Evolutionary conservation across 2,888 invertebrate genomes (phyloP).

Genomic region (Dorcus hopei): DNA sequence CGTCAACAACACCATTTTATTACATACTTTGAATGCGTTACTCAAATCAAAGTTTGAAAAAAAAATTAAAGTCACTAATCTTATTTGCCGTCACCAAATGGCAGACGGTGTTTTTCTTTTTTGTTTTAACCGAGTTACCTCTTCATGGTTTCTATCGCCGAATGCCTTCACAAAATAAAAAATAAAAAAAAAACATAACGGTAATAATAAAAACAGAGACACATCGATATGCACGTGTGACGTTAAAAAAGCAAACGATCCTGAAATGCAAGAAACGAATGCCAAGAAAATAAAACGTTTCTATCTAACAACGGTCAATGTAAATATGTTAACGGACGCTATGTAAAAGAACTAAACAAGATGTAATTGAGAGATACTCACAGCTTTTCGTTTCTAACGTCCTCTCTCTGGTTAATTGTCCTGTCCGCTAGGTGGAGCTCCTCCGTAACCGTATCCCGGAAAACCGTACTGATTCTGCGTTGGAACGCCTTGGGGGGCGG

Average conservation of each 20-base stretch:
- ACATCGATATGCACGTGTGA: background rate
- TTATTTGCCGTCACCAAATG: too few relatives aligned
- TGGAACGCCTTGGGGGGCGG: conserved; percentile 39
- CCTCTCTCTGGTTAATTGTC: conserved; percentile 19
- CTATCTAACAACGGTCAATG: conserved; percentile 5
- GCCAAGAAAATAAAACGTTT: conserved; percentile 20
- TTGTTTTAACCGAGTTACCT: too few relatives aligned
- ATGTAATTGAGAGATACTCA: background rate
- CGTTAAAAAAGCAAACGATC: conserved; percentile 6
- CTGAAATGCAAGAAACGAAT: conserved; percentile 25
- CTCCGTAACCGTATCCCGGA: conserved; percentile 49
- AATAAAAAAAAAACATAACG: too few relatives aligned
- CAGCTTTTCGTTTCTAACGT: conserved; percentile 1
- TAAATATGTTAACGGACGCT: background rate
- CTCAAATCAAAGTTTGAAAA: too few relatives aligned
- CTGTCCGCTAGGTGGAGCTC: conserved; percentile 20
- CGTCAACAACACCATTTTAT: too few relatives aligned
- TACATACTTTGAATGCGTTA: too few relatives aligned
- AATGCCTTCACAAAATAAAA: too few relatives aligned
- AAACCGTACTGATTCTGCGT: conserved; percentile 49
- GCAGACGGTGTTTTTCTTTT: too few relatives aligned
- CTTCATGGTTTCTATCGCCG: too few relatives aligned
- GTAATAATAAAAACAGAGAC: too few relatives aligned
- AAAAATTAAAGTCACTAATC: too few relatives aligned
- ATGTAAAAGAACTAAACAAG: conserved; percentile 5